Conservation (phyloP, 2,888 invertebrate species). For the Drosophila anomalipes region DNA sequence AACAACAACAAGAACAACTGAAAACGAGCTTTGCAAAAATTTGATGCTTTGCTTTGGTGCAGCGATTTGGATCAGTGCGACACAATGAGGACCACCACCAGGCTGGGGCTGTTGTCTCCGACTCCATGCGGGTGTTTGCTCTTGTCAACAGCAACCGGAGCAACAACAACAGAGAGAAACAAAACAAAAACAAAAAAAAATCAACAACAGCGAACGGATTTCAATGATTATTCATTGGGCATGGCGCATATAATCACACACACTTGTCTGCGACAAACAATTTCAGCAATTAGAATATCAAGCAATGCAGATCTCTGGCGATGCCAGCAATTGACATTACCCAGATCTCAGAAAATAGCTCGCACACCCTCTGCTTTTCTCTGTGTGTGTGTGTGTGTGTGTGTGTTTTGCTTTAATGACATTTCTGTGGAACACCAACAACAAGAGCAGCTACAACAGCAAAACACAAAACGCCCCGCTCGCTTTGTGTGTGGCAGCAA, state of each 20-base stretch:
- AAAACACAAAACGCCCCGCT: slow-evolving; percentile 51
- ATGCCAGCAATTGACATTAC: slow-evolving; percentile 75
- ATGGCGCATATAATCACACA: slow-evolving; percentile 70
- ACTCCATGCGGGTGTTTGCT: slow-evolving; percentile 65
- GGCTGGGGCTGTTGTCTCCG: slow-evolving; percentile 53
- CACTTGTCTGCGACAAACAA: slow-evolving; percentile 77
- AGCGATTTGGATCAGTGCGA: slow-evolving; percentile 75
- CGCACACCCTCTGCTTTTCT: slow-evolving; percentile 46
- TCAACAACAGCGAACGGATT: slow-evolving; percentile 53
- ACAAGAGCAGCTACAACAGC: slow-evolving; percentile 27
- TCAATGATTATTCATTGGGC: slow-evolving; percentile 79
- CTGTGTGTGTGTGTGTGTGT: slow-evolving; percentile 22
- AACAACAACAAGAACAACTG: slow-evolving; percentile 54
- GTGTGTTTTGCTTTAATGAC: slow-evolving; percentile 74
- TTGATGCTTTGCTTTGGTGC: slow-evolving; percentile 71
- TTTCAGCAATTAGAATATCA: slow-evolving; percentile 82
- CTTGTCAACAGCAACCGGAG: slow-evolving; percentile 53
- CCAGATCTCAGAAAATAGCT: slow-evolving; percentile 60
- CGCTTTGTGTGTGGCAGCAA: slow-evolving; percentile 64
- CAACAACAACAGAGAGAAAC: slow-evolving; percentile 21
- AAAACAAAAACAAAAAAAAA: slow-evolving; percentile 20
- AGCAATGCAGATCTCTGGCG: slow-evolving; percentile 73
- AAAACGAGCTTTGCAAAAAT: slow-evolving; percentile 77
- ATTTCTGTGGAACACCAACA: slow-evolving; percentile 68
- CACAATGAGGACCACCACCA: slow-evolving; percentile 79